Evolutionary conservation across 2,888 invertebrate genomes (phyloP), one percentile per base, ranked within the genome.

Genomic region (Pandemis cinnamomeana): DNA sequence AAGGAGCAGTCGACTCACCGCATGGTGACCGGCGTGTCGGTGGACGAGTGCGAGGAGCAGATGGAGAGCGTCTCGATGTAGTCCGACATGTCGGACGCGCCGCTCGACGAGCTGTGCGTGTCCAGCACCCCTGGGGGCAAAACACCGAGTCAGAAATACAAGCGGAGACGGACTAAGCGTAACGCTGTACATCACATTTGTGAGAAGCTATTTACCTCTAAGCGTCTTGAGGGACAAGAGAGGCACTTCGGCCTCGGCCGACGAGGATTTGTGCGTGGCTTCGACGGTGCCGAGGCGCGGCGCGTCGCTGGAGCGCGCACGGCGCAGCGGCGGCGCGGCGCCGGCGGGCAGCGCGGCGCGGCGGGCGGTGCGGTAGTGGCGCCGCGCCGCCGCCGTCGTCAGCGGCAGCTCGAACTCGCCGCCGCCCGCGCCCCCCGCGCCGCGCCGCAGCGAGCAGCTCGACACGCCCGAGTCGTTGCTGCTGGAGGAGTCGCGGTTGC

Each of bases 61-160:
- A 97, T 90, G 15, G 97, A 97, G 36, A 97, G 90, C 8, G 97
- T 97, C 87, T 97, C 98, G 82, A 97, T 97, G 87, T 97, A 97
- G 91, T 98, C 97, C 5, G 97, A 97, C 97, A 97, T 97, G 85
- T 97, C 98, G 0, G 97, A 97, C 7, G 97, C 96, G 36, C 97
- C 97, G 84, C 97, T 97, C 84, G 97, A 97, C 11, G 97, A 97
- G 82, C 97, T 97, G 83, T 96, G 95, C 46, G 96, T 96, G 84
- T 96, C 96, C 80, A 95, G 90, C 77, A 90, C 84, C n/a, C 90
- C 92, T 91, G 80, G 63, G 20, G 20, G 53, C 8, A 69, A 20
- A 0, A 72, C 42, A 60, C 8, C 8, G 13, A 13, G 72, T 76
- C 13, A 76, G 27, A 55, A 15, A 48, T 15, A 36, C 3, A 20